A percentile compares a stretch with the other conserved stretches of the same genome.
Conservation (phyloP, 2,113 vertebrate genomes). For the Nipponia nippon region DNA sequence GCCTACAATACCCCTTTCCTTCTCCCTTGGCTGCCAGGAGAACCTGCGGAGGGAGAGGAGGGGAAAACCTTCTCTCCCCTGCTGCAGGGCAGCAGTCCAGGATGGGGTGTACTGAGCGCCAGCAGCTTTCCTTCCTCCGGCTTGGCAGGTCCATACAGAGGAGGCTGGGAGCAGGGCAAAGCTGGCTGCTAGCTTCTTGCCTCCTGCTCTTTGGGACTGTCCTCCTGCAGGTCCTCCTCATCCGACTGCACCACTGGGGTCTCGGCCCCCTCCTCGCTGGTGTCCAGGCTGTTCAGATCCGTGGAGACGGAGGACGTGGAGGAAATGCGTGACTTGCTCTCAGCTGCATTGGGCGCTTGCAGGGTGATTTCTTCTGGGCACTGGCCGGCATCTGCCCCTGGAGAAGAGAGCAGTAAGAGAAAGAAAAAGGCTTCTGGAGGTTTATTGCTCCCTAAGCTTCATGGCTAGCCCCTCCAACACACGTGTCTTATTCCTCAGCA, state of each 20-base stretch:
- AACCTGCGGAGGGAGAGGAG: neutral
- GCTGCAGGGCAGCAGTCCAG: conserved; percentile 15
- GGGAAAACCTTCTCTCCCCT: neutral
- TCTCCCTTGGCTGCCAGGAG: neutral
- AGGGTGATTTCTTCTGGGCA: conserved; percentile 73
- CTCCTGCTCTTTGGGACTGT: conserved; percentile 68
- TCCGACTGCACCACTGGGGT: conserved; percentile 89
- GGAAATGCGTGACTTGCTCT: conserved; percentile 79
- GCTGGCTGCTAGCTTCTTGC: conserved; percentile 70
- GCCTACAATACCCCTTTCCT: conserved; percentile 3
- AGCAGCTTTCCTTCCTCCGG: neutral
- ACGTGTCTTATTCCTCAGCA: neutral
- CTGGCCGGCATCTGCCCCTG: conserved; percentile 59
- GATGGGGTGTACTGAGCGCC: neutral
- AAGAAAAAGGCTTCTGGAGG: neutral
- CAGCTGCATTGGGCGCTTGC: conserved; percentile 51
- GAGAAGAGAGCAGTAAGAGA: neutral
- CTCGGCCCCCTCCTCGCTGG: conserved; percentile 77
- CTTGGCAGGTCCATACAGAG: neutral
- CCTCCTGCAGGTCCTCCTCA: conserved; percentile 82
- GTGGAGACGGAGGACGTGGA: conserved; percentile 85
- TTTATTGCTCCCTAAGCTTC: neutral
- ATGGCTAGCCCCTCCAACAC: neutral
- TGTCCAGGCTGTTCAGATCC: conserved; percentile 82
- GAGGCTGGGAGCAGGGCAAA: neutral